A percentile compares a stretch with the other conserved stretches of the same genome.
phyloP scores from a whole-genome alignment of 2,113 vertebrate genomes.

The Pterocles burchelli region DNA sequence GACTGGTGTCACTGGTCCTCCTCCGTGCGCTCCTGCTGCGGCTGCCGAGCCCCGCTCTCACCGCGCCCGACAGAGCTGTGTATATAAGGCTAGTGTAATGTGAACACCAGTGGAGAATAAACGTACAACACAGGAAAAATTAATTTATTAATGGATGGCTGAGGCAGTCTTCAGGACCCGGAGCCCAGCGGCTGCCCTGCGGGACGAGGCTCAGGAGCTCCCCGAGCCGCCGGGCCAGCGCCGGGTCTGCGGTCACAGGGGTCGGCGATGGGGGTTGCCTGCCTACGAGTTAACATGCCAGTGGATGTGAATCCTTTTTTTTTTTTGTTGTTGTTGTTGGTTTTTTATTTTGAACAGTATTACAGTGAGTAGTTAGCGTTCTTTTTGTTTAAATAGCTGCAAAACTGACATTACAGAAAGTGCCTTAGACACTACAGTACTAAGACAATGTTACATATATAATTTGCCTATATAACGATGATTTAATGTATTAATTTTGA shows the following conservation, averaged over 20 bases:
- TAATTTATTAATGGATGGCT: constrained; percentile 33
- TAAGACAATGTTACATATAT: constrained; percentile 85
- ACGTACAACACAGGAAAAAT: neutral
- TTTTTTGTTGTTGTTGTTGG: neutral
- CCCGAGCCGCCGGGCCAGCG: neutral
- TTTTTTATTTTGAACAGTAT: constrained; percentile 70
- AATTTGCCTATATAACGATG: constrained; percentile 80
- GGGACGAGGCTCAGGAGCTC: neutral
- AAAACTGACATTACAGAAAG: constrained; percentile 87
- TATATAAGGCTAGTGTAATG: neutral
- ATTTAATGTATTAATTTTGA: constrained; percentile 79
- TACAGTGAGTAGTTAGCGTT: constrained; percentile 69
- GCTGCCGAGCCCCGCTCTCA: neutral
- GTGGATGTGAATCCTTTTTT: constrained; percentile 66
- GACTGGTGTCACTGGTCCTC: neutral
- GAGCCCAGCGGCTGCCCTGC: neutral
- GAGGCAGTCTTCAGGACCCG: neutral
- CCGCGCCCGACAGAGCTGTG: neutral
- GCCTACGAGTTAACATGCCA: constrained; percentile 70
- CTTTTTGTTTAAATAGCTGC: constrained; percentile 74
- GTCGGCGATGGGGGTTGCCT: constrained; percentile 31
- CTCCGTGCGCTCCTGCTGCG: neutral
- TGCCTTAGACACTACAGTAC: constrained; percentile 98
- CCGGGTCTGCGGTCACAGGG: neutral
- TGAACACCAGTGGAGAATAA: constrained; percentile 19